Percentiles rank a stretch among this genome's conserved stretches.
phyloP scores from a whole-genome alignment of 2,888 invertebrate species.

The Penaeus monodon region DNA sequence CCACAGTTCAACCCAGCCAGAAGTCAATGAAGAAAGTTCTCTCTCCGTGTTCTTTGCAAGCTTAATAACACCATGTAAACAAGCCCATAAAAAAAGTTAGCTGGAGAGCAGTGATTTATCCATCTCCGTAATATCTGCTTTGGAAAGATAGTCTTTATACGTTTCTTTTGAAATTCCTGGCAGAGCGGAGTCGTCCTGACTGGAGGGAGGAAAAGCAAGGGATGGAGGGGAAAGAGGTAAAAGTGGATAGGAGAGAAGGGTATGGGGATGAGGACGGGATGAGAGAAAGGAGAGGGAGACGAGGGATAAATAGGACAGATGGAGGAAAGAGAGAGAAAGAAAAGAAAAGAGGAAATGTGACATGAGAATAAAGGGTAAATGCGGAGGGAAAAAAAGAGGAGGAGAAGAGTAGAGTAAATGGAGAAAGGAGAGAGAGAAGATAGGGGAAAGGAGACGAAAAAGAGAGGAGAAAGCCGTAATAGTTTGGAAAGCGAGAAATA shows the following conservation, averaged over 20 bases:
- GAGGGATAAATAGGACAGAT: background rate
- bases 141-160: too few relatives aligned
- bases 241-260: background rate
- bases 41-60: too few relatives aligned
- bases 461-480: background rate
- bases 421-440: too few relatives aligned
- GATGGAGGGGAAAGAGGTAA: background rate
- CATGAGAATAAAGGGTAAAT: background rate
- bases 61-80: too few relatives aligned
- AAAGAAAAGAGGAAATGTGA: background rate
- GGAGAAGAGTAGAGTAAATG: background rate
- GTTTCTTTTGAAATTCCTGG: background rate
- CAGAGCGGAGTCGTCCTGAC: background rate
- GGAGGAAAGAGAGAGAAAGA: background rate
- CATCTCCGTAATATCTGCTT: too few relatives aligned
- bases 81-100: too few relatives aligned
- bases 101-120: too few relatives aligned
- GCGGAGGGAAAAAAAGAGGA: background rate
- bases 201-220: background rate
- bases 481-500: too few relatives aligned
- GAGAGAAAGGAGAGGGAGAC: background rate
- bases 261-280: background rate
- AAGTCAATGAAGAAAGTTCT: too few relatives aligned
- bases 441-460: too few relatives aligned
- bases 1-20: too few relatives aligned